Conservation (phyloP, 2,113 vertebrate species). For the Rhizomys pruinosus region DNA sequence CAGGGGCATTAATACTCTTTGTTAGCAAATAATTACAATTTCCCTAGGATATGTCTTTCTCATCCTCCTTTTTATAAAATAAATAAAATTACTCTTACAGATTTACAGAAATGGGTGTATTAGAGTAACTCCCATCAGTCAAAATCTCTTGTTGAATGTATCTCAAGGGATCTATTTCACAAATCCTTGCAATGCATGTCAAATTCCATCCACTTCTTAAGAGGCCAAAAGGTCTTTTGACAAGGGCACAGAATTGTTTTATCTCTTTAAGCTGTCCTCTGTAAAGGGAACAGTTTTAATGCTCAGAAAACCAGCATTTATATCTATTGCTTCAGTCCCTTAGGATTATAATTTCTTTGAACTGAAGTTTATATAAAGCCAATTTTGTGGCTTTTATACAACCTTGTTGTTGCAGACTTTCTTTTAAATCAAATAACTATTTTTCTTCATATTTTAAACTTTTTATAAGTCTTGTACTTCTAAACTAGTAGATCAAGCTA, state of each 20-base stretch:
- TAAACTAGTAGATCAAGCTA: not conserved
- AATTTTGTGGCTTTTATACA: constrained; percentile 68
- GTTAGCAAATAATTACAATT: not conserved
- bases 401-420: constrained; percentile 57
- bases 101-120: constrained; percentile 29
- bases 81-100: constrained; percentile 39
- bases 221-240: constrained; percentile 76
- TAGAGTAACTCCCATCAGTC: constrained; percentile 52
- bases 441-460: constrained; percentile 22
- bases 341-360: constrained; percentile 71
- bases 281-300: constrained; percentile 76
- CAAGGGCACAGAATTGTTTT: constrained; percentile 74
- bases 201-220: constrained; percentile 71
- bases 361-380: constrained; percentile 80
- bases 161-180: constrained; percentile 55
- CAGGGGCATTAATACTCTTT: not conserved
- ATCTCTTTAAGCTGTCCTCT: constrained; percentile 76
- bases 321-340: constrained; percentile 73
- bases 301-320: constrained; percentile 70
- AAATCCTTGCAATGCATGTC: constrained; percentile 69
- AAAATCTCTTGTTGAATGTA: constrained; percentile 57
- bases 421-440: constrained; percentile 58
- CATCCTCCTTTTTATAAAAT: not conserved
- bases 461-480: not conserved
- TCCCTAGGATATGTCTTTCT: not conserved